Conservation (phyloP, 1,140 invertebrate species). For the Orius laevigatus region DNA sequence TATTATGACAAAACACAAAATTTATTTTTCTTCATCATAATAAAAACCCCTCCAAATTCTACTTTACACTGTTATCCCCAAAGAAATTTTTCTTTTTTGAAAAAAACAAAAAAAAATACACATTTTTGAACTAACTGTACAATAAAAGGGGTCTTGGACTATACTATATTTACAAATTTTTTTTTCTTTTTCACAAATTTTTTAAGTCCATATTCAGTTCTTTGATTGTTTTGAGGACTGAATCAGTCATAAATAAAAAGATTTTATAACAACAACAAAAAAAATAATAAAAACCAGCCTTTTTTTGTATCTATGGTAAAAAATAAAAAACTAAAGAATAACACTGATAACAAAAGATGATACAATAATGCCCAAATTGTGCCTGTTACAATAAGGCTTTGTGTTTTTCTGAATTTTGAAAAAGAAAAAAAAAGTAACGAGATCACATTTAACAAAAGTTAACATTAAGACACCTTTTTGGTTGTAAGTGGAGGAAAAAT, state of each 20-base stretch:
- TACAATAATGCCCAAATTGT: conserved; percentile 1
- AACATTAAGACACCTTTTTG: not conserved
- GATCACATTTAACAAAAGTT: not conserved
- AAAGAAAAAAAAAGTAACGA: not conserved
- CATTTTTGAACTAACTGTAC: conserved; percentile 11
- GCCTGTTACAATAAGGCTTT: conserved; percentile 3
- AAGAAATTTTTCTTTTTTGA: conserved; percentile 2
- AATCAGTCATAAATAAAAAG: conserved; percentile 8
- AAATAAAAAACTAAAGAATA: not conserved
- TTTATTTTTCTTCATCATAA: conserved; percentile 18
- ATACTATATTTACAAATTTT: conserved; percentile 13
- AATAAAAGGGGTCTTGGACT: conserved; percentile 12
- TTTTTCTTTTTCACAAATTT: conserved; percentile 6
- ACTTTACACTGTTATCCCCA: conserved; percentile 13
- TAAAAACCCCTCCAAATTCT: conserved; percentile 17
- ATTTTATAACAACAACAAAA: conserved; percentile 7
- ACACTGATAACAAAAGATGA: not conserved
- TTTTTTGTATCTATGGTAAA: not conserved
- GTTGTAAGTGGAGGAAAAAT: conserved; percentile 5
- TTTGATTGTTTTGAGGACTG: conserved; percentile 8
- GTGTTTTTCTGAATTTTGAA: not conserved
- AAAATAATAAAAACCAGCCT: conserved; percentile 8
- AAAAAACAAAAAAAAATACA: conserved; percentile 1
- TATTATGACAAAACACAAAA: conserved; percentile 22
- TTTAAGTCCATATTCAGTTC: conserved; percentile 7